Evolutionary conservation across 1,140 invertebrate species (phyloP).

Genomic region (Aphelenchoides fujianensis): DNA sequence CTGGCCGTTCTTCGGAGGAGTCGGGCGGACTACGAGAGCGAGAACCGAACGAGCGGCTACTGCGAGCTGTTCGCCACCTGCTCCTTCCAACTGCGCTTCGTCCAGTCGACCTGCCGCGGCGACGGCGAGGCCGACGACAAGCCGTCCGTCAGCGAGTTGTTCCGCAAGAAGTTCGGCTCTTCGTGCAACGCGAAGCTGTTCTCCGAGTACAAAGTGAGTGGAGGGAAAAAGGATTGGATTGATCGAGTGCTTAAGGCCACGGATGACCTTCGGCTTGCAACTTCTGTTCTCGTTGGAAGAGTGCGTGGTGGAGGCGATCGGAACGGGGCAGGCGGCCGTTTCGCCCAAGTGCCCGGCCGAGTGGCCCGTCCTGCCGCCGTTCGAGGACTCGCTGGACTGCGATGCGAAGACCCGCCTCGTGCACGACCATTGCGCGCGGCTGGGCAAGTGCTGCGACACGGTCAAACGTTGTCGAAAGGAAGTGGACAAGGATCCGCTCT

Average conservation of each 20-base stretch:
- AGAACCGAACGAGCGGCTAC: constrained; percentile 12
- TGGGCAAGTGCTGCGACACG: constrained; percentile 15
- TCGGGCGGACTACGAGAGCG: neutral
- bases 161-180: neutral
- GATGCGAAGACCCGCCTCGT: neutral
- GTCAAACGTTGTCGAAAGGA: neutral
- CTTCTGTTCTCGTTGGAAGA: constrained; percentile 2
- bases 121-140: neutral
- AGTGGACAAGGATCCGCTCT: constrained; percentile 1
- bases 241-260: constrained; percentile 9
- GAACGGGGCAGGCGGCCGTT: neutral
- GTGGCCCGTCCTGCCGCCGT: constrained; percentile 10
- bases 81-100: neutral
- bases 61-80: constrained; percentile 16
- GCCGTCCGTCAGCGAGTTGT: neutral
- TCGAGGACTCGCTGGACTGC: neutral
- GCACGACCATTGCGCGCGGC: neutral
- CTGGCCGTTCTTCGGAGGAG: neutral
- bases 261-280: constrained; percentile 6
- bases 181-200: constrained; percentile 15
- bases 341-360: neutral
- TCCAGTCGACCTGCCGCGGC: neutral
- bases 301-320: constrained; percentile 14
- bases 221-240: neutral
- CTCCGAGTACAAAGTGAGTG: constrained; percentile 3